Base-by-base conservation (phyloP, 2,797 vertebrate species). In the Percopsis omiscomaycus region DNA sequence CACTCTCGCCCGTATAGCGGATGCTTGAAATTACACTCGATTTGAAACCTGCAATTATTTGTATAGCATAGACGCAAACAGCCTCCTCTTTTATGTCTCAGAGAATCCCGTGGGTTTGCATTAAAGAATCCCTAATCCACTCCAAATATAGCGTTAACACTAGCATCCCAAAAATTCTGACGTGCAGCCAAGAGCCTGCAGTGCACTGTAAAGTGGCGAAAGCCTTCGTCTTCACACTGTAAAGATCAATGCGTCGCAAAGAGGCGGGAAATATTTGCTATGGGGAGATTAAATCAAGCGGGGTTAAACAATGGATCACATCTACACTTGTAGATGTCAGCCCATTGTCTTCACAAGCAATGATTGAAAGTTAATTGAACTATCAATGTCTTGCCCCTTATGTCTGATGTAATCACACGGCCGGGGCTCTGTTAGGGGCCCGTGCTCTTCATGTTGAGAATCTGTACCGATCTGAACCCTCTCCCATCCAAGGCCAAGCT, bases 21-120 rank as follows among this genome's bases (percentile, higher is more conserved):
- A 84, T 84, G 91, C 89, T 91, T 86, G 88, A 92, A 93, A 93
- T 93, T 90, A 89, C 82, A 88, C 85, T 91, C 71, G 61, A 90
- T 92, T 91, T 90, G 83, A 92, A 93, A 93, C 89, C 90, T 91
- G 91, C 90, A 91, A 90, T 93, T 93, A 93, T 94, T 93, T 93
- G 91, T 92, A 89, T 89, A 89, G 89, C 87, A 76, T 73, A 87
- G 89, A 92, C 92, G 88, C 91, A 91, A 91, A 91, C 89, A 90
- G 87, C 89, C 86, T 87, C 85, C 77, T 82, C 90, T 92, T 93
- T 93, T 90, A 90, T 89, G 88, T 91, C 85, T 91, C 85, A 61
- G 81, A 86, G 88, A 88, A 91, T 93, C 92, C 91, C 84, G 78
- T 93, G 91, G 92, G 91, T 91, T 93, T 92, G 89, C 89, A 75